Base-by-base conservation (phyloP, 1,140 invertebrate species). In the Wiebesia pumilae region DNA sequence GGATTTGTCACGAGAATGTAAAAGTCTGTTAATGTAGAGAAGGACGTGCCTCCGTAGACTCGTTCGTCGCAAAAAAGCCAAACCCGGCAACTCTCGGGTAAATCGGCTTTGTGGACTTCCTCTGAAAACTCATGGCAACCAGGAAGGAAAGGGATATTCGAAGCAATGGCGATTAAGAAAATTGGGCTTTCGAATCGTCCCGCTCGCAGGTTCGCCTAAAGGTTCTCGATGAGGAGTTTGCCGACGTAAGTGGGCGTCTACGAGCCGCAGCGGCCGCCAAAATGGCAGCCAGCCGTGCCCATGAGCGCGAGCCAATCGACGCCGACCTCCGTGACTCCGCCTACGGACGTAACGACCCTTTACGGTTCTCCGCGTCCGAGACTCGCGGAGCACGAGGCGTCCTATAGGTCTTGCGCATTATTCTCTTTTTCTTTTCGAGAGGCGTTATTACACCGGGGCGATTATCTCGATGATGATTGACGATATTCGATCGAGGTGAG, bases 231-330 rank as follows among this genome's bases (percentile, higher is more conserved):
- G 78, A 62, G 51, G 47, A 21, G 14, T 12, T 0, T 43, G 58
- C 83, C 83, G 83, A 84, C 83, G 65, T 30, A 21, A 30, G 77
- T 40, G 78, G 84, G 84, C 84, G 84, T 80, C 62, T 14, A 0
- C 0, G 3, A 21, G 0, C 4, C 21, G 27, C 27, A 24, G 0
- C 84, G 84, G 14, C 58, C 77, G 65, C 6, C 77, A 85, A 85
- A 85, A 85, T 85, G 84, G 84, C 58, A 1, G 62, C 24, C n/a
- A 4, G 62, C 27, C 6, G 24, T 54, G 43, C 47, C 62, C 27
- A 0, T 3, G 35, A 0, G 47, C 75, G 24, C 40, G 6, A 21
- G 33, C 83, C 83, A 80, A 85, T 85, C 6, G 12, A 7, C 2
- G 4, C 0, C 21, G 1, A 21, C 1, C 38, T 0, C 6, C 6